These are phyloP conservation scores for Notodonta ziczac DNA, from an alignment of 2,888 invertebrate genomes.

Conservation along the genomic window DNA sequence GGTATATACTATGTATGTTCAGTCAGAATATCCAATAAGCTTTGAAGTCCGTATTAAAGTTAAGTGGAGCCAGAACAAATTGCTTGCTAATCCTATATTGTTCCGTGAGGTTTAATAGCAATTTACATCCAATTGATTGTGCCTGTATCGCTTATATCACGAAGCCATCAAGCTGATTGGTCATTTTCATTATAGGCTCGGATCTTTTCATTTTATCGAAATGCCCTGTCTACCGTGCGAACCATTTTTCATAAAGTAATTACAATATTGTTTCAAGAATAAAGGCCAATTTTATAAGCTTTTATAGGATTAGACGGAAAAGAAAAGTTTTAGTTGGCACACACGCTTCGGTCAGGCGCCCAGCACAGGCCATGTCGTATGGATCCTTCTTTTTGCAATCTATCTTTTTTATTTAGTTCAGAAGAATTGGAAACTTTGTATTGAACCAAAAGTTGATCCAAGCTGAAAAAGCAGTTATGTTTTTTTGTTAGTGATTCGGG, in stretches of 20 bases:
- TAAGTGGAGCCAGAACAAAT: no score
- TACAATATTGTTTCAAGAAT: background rate
- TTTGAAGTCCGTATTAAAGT: no score
- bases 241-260: background rate
- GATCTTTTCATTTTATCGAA: background rate
- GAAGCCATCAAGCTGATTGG: slow-evolving; percentile 19
- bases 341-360: background rate
- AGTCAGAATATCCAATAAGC: no score
- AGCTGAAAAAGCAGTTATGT: slow-evolving; percentile 17
- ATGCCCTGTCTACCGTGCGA: background rate
- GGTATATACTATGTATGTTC: no score
- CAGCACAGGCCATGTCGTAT: background rate
- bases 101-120: background rate
- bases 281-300: background rate
- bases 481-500: slow-evolving; percentile 26
- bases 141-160: background rate
- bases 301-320: background rate
- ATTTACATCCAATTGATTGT: background rate
- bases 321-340: no score
- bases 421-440: slow-evolving; percentile 11
- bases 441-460: slow-evolving; percentile 13
- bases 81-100: no score
- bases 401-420: slow-evolving; percentile 1
- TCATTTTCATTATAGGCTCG: slow-evolving; percentile 12
- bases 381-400: background rate